These are phyloP conservation scores for Myotis planiceps DNA, from an alignment of 2,797 vertebrate genomes.

Conservation along the genomic window DNA sequence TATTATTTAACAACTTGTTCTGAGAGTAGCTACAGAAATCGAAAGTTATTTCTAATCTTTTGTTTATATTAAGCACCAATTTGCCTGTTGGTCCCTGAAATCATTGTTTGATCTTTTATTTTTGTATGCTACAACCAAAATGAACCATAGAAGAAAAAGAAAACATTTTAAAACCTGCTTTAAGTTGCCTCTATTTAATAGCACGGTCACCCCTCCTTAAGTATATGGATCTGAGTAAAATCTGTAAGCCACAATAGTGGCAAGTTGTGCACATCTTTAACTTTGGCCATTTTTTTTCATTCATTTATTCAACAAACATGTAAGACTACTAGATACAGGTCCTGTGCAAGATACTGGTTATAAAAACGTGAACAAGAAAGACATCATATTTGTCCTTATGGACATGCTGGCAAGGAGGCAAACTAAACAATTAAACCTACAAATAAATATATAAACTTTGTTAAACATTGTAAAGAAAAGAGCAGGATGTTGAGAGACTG, in stretches of 20 bases:
- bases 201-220: neutral
- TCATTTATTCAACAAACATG: slow-evolving; percentile 29
- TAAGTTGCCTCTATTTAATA: neutral
- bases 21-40: neutral
- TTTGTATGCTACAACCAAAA: slow-evolving; percentile 25
- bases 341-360: neutral
- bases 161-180: neutral
- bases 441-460: neutral
- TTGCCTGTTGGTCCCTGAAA: neutral
- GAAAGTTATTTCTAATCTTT: slow-evolving; percentile 29
- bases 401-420: neutral
- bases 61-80: slow-evolving; percentile 17
- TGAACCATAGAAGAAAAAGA: neutral
- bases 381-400: neutral
- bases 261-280: neutral
- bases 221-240: neutral
- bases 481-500: neutral
- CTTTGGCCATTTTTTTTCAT: neutral
- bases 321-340: neutral
- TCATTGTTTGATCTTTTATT: slow-evolving; percentile 1
- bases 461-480: neutral
- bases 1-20: slow-evolving; percentile 14
- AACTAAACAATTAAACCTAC: slow-evolving; percentile 33
- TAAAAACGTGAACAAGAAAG: slow-evolving; percentile 12
- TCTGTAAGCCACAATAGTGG: neutral